Evolutionary conservation across 2,888 invertebrate genomes (phyloP).

Genomic region (Steinernema scapterisci): DNA sequence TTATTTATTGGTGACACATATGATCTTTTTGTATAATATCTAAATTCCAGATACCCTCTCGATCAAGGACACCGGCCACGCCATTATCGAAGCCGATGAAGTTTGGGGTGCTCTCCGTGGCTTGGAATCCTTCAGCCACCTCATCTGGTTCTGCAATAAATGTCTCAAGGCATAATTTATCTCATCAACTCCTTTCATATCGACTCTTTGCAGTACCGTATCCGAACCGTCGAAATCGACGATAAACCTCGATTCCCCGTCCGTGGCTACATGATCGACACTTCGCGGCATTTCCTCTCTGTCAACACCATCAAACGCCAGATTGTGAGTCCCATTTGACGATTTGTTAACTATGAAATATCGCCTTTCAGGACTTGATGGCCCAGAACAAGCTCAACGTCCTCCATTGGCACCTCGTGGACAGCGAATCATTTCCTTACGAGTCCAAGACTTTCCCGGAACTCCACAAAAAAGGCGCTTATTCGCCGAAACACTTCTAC

Average conservation of each 20-base stretch:
- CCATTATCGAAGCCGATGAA: slow-evolving; percentile 51
- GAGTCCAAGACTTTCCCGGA: slow-evolving; percentile 80
- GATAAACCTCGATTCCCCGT: slow-evolving; percentile 82
- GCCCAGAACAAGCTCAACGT: slow-evolving; percentile 83
- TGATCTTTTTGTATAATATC: too few relatives aligned
- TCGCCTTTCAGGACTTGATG: slow-evolving; percentile 51
- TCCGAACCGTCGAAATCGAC: slow-evolving; percentile 70
- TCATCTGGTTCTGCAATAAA: slow-evolving; percentile 68
- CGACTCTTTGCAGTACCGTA: slow-evolving; percentile 51
- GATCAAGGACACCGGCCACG: slow-evolving; percentile 45
- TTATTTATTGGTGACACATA: too few relatives aligned
- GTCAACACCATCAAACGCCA: slow-evolving; percentile 62
- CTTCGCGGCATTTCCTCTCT: slow-evolving; percentile 82
- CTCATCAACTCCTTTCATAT: background rate
- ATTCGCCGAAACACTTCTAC: slow-evolving; percentile 57
- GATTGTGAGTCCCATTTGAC: slow-evolving; percentile 39
- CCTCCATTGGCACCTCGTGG: slow-evolving; percentile 90
- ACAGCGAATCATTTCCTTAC: slow-evolving; percentile 90
- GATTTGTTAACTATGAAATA: background rate
- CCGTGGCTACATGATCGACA: slow-evolving; percentile 84
- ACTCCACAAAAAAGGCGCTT: slow-evolving; percentile 71
- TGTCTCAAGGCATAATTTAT: slow-evolving; percentile 42
- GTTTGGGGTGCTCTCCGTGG: slow-evolving; percentile 74
- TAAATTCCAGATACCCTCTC: slow-evolving; percentile 47
- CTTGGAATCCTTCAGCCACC: slow-evolving; percentile 83